Evolutionary conservation across 2,113 vertebrate genomes (phyloP), one percentile per base, ranked within the genome.

Genomic region (Menura novaehollandiae): DNA sequence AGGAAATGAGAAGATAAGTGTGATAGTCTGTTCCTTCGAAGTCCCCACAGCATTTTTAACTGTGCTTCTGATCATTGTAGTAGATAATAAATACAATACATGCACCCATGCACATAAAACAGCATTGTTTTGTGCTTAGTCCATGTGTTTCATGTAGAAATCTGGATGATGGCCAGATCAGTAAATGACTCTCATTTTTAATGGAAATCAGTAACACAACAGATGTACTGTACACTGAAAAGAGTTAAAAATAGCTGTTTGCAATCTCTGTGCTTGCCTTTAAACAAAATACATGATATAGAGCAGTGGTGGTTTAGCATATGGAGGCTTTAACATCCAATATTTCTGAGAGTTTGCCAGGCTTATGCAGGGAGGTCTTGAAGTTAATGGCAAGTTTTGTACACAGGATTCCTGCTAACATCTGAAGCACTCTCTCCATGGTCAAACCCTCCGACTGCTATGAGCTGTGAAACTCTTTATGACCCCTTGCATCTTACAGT

Each of bases 171-270:
- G 16, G 94, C 97, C 97, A 97, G 86, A 96, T 94, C 87, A 67
- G 89, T 97, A 93, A 97, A 95, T 92, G 60, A 78, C 79, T 95
- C 89, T 93, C 89, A 77, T 89, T 89, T 94, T 89, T 89, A 93
- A 90, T 92, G 95, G 93, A 78, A 92, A 93, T 87, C 68, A 91
- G 87, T 95, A 95, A 7, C 83, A 80, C 88, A 96, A 26, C 97
- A 97, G 96, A 97, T 97, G 97, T 77, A 95, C 89, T 89, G 55
- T 94, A 69, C 87, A 53, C 64, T 80, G 92, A 92, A 95, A 94
- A 96, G 91, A 95, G 97, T 96, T 96, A 93, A 97, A 96, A 96
- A 97, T 95, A 97, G 93, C 87, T 72, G 58, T 83, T 96, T 90
- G 88, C 85, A 49, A 60, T 94, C 72, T 93, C 68, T 46, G 3